These are phyloP conservation scores for Chelonia mydas DNA, from an alignment of 2,797 vertebrate genomes.

Conservation along the genomic window DNA sequence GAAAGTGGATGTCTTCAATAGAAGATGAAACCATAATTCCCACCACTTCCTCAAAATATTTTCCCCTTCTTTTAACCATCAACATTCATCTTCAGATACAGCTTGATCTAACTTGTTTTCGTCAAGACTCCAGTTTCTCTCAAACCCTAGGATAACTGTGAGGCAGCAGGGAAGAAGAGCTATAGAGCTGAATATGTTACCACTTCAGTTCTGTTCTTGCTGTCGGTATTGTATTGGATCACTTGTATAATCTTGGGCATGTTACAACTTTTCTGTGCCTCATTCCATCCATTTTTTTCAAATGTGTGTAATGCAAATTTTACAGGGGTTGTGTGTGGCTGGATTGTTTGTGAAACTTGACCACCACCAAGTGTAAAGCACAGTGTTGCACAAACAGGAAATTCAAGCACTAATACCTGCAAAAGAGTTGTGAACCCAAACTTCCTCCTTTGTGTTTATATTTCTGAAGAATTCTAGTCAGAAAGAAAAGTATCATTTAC, in stretches of 20 bases:
- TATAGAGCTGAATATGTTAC: conserved; percentile 15
- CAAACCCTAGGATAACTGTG: conserved; percentile 64
- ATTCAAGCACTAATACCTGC: background rate
- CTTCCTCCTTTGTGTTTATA: conserved; percentile 26
- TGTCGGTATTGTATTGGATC: background rate
- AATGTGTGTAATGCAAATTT: background rate
- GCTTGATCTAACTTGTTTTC: conserved; percentile 32
- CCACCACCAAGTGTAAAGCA: background rate
- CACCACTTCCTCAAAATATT: background rate
- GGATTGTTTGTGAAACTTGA: conserved; percentile 1
- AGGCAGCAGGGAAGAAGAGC: conserved; percentile 61
- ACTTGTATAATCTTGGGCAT: conserved; percentile 13
- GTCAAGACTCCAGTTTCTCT: conserved; percentile 53
- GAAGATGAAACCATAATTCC: conserved; percentile 35
- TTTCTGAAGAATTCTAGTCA: conserved; percentile 18
- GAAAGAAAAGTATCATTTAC: conserved; percentile 50
- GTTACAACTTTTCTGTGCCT: conserved; percentile 29
- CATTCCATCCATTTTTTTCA: background rate
- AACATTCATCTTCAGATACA: conserved; percentile 13
- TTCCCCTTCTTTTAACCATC: conserved; percentile 1
- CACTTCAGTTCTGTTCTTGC: conserved; percentile 10
- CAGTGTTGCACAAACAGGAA: background rate
- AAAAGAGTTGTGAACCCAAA: background rate
- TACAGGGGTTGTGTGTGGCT: background rate
- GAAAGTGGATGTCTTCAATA: background rate